phyloP scores from a whole-genome alignment of 2,888 invertebrate species.

The Diarsia brunnea region DNA sequence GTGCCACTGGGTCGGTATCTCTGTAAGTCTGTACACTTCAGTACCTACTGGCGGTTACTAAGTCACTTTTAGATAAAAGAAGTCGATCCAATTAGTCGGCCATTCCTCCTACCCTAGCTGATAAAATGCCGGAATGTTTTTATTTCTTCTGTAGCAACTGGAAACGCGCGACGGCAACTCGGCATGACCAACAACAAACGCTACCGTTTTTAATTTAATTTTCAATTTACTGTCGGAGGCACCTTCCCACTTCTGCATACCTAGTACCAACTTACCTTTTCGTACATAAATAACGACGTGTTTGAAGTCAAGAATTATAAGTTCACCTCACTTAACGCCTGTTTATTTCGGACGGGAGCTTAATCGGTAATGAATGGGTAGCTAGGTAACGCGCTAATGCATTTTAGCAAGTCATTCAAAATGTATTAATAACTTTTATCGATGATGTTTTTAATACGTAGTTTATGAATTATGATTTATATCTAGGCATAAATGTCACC shows the following conservation, averaged over 20 bases:
- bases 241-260: constrained; percentile 63
- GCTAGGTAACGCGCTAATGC: constrained; percentile 21
- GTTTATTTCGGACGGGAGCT: constrained; percentile 53
- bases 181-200: constrained; percentile 71
- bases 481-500: constrained; percentile 34
- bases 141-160: constrained; percentile 70
- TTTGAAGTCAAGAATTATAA: constrained; percentile 67
- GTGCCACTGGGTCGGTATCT: constrained; percentile 27
- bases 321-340: constrained; percentile 61
- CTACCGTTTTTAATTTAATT: constrained; percentile 75
- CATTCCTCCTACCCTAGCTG: constrained; percentile 67
- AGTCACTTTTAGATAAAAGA: constrained; percentile 63
- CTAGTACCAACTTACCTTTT: constrained; percentile 51
- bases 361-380: constrained; percentile 44
- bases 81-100: constrained; percentile 70
- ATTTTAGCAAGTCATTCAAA: constrained; percentile 67
- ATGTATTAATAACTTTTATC: constrained; percentile 64
- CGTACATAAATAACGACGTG: constrained; percentile 65
- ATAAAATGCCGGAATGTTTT: constrained; percentile 74
- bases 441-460: constrained; percentile 58
- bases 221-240: constrained; percentile 72
- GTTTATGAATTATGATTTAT: constrained; percentile 50
- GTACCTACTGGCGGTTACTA: constrained; percentile 32
- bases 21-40: constrained; percentile 5
- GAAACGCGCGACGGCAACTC: constrained; percentile 63